These are phyloP conservation scores for Chaetorhynchus papuensis DNA, from an alignment of 2,113 vertebrate genomes.

Conservation along the genomic window DNA sequence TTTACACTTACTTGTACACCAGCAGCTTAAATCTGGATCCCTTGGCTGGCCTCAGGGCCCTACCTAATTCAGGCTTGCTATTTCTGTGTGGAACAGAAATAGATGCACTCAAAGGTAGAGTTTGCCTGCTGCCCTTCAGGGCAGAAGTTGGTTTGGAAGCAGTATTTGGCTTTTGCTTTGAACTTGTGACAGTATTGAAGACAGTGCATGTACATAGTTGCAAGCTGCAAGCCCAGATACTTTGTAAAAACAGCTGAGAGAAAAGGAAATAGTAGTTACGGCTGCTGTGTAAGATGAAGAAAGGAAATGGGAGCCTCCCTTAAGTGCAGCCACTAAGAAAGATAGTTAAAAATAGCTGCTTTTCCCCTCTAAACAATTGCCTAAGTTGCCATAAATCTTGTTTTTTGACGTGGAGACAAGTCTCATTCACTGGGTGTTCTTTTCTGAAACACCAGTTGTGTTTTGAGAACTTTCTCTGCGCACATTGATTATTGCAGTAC, in stretches of 20 bases:
- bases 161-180: neutral
- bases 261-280: slow-evolving; percentile 21
- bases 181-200: neutral
- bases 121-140: neutral
- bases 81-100: slow-evolving; percentile 10
- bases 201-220: neutral
- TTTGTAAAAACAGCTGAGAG: neutral
- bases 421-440: neutral
- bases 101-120: neutral
- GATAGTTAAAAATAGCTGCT: slow-evolving; percentile 47
- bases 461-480: neutral
- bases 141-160: neutral
- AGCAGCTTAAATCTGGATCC: neutral
- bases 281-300: neutral
- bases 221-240: neutral
- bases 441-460: neutral
- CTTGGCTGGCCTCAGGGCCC: neutral
- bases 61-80: neutral
- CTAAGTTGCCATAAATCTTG: neutral
- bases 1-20: neutral
- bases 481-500: neutral
- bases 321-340: neutral
- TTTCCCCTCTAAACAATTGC: slow-evolving; percentile 25
- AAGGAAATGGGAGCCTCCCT: slow-evolving; percentile 64
- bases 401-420: neutral